Evolutionary conservation across 1,140 invertebrate genomes (phyloP).

Genomic region (Cyrtorhinus lividipennis): DNA sequence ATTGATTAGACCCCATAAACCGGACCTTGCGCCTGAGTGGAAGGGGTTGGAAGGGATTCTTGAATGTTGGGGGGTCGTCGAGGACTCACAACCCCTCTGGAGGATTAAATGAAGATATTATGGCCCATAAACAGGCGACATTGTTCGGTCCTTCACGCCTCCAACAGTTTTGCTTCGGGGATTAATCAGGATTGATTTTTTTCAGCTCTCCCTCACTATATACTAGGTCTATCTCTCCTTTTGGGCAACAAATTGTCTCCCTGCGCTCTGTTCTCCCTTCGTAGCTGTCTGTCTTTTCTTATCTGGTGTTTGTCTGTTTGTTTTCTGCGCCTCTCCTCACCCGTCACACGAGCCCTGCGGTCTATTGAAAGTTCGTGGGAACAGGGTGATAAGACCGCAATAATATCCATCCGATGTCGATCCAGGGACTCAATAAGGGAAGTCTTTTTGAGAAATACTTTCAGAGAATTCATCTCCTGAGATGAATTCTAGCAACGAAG

Average conservation of each 20-base stretch:
- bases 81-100: background rate
- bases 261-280: no score
- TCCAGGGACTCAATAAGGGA: no score
- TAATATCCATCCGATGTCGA: background rate
- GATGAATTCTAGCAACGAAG: no score
- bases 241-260: constrained; percentile 7
- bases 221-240: no score
- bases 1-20: constrained; percentile 11
- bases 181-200: constrained; percentile 24
- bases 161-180: constrained; percentile 16
- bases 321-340: background rate
- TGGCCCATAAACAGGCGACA: constrained; percentile 22
- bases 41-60: background rate
- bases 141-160: constrained; percentile 11
- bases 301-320: constrained; percentile 11
- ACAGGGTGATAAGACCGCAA: background rate
- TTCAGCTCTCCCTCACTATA: constrained; percentile 4
- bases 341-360: background rate
- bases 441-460: no score
- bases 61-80: background rate
- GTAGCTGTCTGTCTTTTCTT: background rate
- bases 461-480: no score
- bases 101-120: constrained; percentile 18
- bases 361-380: background rate
- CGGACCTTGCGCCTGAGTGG: background rate